phyloP scores from a whole-genome alignment of 1,140 invertebrate species.

The Drosophila kohkoa region DNA sequence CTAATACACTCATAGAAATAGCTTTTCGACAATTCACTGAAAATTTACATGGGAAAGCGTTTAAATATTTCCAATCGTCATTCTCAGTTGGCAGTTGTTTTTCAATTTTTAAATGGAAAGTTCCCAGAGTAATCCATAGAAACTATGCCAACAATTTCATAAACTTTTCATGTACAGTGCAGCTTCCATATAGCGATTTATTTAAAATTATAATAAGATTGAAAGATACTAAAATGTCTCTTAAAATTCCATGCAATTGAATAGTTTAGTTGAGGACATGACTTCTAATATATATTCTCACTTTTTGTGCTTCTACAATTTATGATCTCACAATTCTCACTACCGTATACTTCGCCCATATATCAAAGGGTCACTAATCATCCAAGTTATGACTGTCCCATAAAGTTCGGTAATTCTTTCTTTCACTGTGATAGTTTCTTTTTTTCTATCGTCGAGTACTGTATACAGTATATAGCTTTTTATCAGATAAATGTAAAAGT shows the following conservation, averaged over 20 bases:
- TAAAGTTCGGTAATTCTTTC: background rate
- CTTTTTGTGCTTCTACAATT: no score
- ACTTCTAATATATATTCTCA: no score
- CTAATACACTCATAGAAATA: background rate
- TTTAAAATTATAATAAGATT: background rate
- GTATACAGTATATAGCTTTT: background rate
- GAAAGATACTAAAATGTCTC: background rate
- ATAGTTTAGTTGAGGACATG: no score
- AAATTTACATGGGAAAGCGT: background rate
- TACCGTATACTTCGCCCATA: no score
- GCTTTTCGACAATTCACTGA: background rate
- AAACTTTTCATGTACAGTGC: background rate
- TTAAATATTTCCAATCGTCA: background rate
- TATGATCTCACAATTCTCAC: no score
- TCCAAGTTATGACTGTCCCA: background rate
- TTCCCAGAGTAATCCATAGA: background rate
- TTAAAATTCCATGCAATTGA: no score
- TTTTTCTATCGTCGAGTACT: background rate
- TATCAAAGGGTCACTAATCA: no score
- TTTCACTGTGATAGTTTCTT: background rate
- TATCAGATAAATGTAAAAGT: slow-evolving; percentile 9
- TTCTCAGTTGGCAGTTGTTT: background rate
- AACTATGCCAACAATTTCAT: background rate
- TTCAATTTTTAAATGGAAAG: background rate
- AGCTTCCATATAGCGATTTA: background rate